Evolutionary conservation across 2,888 invertebrate genomes (phyloP).

Genomic region (Euproctis similis): DNA sequence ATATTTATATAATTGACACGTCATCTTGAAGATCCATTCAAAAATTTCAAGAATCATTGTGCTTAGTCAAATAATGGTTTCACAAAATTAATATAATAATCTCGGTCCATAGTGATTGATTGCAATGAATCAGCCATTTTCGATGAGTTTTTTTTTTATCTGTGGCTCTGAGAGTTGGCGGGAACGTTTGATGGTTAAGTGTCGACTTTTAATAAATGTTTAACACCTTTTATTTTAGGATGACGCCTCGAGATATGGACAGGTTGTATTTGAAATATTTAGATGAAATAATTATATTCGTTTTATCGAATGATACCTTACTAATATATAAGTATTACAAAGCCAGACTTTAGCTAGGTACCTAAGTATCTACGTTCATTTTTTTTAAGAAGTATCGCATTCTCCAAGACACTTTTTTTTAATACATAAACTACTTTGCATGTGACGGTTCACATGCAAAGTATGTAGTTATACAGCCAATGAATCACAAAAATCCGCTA

Average conservation of each 20-base stretch:
- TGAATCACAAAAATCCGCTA: too few species aligned
- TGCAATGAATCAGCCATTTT: slow-evolving; percentile 58
- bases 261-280: slow-evolving; percentile 4
- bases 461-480: too few species aligned
- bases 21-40: slow-evolving; percentile 46
- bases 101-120: slow-evolving; percentile 70
- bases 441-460: too few species aligned
- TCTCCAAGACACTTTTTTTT: too few species aligned
- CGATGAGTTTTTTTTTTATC: slow-evolving; percentile 32
- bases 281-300: background rate
- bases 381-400: too few species aligned
- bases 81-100: slow-evolving; percentile 69
- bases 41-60: slow-evolving; percentile 48
- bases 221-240: slow-evolving; percentile 17
- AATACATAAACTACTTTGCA: too few species aligned
- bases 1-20: slow-evolving; percentile 72
- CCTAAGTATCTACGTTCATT: too few species aligned
- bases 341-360: too few species aligned
- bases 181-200: slow-evolving; percentile 23
- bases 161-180: slow-evolving; percentile 17
- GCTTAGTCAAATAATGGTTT: slow-evolving; percentile 69
- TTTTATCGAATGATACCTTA: too few species aligned
- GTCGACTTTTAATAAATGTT: slow-evolving; percentile 23
- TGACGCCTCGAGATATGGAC: slow-evolving; percentile 1
- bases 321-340: too few species aligned